Evolutionary conservation across 2,113 vertebrate species (phyloP), one percentile per base, ranked within the genome.

Genomic region (Lophochroa leadbeateri): DNA sequence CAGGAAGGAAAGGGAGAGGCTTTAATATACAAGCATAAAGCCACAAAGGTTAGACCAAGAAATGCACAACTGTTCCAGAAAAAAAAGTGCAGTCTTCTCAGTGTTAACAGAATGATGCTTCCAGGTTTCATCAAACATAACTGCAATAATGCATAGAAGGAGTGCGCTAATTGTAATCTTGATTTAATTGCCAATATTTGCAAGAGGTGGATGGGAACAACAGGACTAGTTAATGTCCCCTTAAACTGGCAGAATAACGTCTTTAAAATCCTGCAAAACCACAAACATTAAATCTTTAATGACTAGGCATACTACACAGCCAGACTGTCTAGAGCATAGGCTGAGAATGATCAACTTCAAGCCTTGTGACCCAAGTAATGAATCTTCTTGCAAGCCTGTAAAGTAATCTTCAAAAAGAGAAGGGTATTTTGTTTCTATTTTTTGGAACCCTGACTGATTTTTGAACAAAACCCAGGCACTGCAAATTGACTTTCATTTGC

Each of bases 1-100:
- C 70, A 96, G 96, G 83, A 96, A 94, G 95, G 88, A 94, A 91
- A 91, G 67, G 94, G 88, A 92, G 88, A 93, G 67, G 74, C 67
- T 82, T 75, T 74, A 82, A 86, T 49, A 64, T 21, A 57, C 21
- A 47, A 79, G 49, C 49, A 87, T 67, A 87, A 89, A 91, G 49
- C 81, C 63, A 58, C 80, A 76, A 29, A 78, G 69, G 72, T 91
- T 46, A 86, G 63, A 91, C 28, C 24, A 84, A 95, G 37, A 92
- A 92, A 92, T 44, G 37, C 67, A 82, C 33, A 82, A 67, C 43
- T 52, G 8, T 49, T 89, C 44, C 81, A 79, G 67, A 50, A 75
- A 41, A 60, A 74, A 75, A 78, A 5, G 5, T 3, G 1, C 11
- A 67, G 19, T 50, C 24, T 89, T 79, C 72, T 55, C 39, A 52